These are phyloP conservation scores for Pterostichus madidus DNA, from an alignment of 2,888 invertebrate genomes.

Conservation along the genomic window DNA sequence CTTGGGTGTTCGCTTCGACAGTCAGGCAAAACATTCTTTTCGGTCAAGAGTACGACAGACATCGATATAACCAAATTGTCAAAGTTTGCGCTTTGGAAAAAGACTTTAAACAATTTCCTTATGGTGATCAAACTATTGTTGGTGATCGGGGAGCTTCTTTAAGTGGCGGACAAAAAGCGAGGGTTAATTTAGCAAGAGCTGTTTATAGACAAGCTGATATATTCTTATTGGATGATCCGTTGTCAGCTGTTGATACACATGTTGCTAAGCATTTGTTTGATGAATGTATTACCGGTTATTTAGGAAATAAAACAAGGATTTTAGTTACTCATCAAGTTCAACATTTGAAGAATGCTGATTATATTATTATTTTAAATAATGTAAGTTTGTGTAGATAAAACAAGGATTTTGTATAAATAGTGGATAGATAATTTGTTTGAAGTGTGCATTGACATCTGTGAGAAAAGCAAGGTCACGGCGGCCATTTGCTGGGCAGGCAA, in stretches of 20 bases:
- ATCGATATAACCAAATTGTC: constrained; percentile 81
- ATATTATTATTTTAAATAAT: constrained; percentile 83
- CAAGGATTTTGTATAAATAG: too few species aligned
- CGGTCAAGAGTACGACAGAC: constrained; percentile 83
- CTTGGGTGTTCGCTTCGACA: constrained; percentile 90
- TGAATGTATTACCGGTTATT: constrained; percentile 85
- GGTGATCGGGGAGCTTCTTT: constrained; percentile 90
- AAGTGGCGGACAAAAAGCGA: constrained; percentile 90
- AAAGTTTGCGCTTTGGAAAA: constrained; percentile 84
- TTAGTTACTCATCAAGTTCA: constrained; percentile 94
- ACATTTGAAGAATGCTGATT: constrained; percentile 84
- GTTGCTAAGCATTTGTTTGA: constrained; percentile 89
- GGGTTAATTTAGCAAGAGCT: constrained; percentile 85
- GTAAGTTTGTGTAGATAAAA: too few species aligned
- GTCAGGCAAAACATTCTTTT: constrained; percentile 93
- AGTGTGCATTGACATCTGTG: too few species aligned
- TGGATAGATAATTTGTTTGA: too few species aligned
- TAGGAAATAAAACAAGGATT: constrained; percentile 85
- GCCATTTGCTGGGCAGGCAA: too few species aligned
- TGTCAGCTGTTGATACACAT: constrained; percentile 91
- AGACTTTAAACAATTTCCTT: constrained; percentile 86
- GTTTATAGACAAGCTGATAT: constrained; percentile 87
- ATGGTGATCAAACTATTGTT: constrained; percentile 87
- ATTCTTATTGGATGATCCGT: constrained; percentile 90
- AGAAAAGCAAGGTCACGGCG: too few species aligned